phyloP scores from a whole-genome alignment of 2,113 vertebrate genomes.

The Ptilorrhoa leucosticta region DNA sequence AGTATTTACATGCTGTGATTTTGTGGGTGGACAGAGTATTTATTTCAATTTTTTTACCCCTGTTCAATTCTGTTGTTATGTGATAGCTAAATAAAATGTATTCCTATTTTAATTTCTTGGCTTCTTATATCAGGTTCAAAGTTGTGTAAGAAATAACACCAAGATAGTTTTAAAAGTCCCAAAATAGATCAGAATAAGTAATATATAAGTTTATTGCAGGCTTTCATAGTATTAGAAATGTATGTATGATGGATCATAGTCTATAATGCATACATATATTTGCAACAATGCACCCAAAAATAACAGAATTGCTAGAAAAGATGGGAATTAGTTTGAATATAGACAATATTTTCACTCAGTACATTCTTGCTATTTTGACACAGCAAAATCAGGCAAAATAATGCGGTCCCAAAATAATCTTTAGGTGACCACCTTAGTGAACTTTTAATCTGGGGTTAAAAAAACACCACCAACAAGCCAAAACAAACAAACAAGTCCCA shows the following conservation, averaged over 20 bases:
- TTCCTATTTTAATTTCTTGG: neutral
- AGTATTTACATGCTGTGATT: neutral
- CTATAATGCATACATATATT: neutral
- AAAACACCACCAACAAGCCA: fast-evolving
- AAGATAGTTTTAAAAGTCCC: neutral
- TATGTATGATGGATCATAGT: neutral
- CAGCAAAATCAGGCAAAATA: neutral
- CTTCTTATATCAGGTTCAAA: neutral
- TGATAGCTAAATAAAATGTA: neutral
- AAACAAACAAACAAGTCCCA: neutral
- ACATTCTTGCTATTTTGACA: neutral
- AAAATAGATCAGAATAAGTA: neutral
- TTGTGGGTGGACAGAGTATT: neutral
- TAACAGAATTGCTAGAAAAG: neutral
- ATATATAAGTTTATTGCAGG: neutral
- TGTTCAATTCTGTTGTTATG: fast-evolving
- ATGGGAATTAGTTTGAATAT: neutral
- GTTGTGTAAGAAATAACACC: neutral
- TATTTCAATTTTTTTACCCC: fast-evolving
- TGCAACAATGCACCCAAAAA: neutral
- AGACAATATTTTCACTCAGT: neutral
- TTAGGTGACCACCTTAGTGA: neutral
- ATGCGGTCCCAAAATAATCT: neutral
- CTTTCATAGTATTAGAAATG: neutral
- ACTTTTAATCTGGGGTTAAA: neutral